These are phyloP conservation scores for Chroicocephalus ridibundus DNA, from an alignment of 2,113 vertebrate genomes.

Conservation along the genomic window DNA sequence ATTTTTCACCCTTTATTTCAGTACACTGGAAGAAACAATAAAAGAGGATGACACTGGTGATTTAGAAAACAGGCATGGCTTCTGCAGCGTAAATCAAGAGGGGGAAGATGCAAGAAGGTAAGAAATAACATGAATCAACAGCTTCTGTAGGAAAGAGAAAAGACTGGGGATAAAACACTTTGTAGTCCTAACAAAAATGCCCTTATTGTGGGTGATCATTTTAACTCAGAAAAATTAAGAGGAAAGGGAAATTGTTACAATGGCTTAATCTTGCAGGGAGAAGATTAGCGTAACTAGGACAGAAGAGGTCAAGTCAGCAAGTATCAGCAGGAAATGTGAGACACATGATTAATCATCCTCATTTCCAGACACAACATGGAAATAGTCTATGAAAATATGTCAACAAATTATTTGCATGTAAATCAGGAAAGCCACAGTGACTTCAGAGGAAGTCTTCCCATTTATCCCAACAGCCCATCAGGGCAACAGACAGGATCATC, in stretches of 20 bases:
- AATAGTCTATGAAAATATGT: neutral
- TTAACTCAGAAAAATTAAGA: neutral
- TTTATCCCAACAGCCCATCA: neutral
- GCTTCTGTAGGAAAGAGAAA: neutral
- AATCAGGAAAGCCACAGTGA: neutral
- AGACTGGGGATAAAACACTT: neutral
- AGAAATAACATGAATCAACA: neutral
- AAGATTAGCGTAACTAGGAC: neutral
- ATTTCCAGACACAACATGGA: neutral
- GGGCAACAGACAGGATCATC: neutral
- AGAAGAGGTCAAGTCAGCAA: neutral
- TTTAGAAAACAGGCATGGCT: neutral
- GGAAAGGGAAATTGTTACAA: neutral
- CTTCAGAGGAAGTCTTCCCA: neutral
- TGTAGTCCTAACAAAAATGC: neutral
- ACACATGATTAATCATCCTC: neutral
- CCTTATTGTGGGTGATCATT: neutral
- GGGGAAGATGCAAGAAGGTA: neutral
- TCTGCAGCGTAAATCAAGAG: neutral
- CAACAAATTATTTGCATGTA: neutral
- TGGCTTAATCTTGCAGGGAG: neutral
- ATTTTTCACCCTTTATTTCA: neutral
- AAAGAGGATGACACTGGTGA: neutral
- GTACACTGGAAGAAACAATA: neutral
- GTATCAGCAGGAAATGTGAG: neutral